Percentiles rank a stretch among this genome's conserved stretches.
These are phyloP conservation scores for Callorhinus ursinus DNA, from an alignment of 2,113 vertebrate species.

Conservation along the genomic window DNA sequence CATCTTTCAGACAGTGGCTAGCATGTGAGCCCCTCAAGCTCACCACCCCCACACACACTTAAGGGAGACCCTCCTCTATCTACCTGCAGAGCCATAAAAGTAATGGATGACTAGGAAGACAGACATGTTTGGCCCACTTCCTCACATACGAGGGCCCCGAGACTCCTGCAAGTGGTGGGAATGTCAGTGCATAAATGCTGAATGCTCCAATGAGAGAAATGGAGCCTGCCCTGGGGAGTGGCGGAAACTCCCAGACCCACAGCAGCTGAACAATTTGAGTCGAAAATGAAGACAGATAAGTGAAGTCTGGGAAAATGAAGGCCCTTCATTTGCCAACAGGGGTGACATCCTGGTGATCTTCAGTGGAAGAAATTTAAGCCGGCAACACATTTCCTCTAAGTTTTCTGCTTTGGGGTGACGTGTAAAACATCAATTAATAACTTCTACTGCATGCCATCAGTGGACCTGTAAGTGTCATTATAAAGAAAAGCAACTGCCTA, in stretches of 20 bases:
- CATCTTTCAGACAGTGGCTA: background rate
- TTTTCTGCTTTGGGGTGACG: background rate
- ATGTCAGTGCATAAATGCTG: background rate
- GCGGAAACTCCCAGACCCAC: background rate
- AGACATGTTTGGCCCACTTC: background rate
- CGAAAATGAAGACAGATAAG: conserved; percentile 21
- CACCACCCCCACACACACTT: background rate
- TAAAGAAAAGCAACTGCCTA: conserved; percentile 21
- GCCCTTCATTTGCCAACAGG: background rate
- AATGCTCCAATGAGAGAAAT: background rate
- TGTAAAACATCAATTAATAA: conserved; percentile 44
- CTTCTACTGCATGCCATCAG: background rate
- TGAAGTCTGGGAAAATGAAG: background rate
- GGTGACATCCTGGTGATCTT: background rate
- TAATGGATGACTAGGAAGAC: background rate
- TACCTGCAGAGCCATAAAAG: background rate
- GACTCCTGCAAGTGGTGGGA: background rate
- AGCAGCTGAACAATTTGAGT: background rate
- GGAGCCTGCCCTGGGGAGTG: background rate
- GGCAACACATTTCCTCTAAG: background rate
- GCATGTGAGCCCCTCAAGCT: background rate
- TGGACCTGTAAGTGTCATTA: conserved; percentile 38
- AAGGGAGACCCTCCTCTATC: background rate
- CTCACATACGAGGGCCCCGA: background rate
- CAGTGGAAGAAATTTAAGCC: background rate